Conservation (phyloP, 2,797 vertebrate genomes). For the Enteromius treurensis region DNA sequence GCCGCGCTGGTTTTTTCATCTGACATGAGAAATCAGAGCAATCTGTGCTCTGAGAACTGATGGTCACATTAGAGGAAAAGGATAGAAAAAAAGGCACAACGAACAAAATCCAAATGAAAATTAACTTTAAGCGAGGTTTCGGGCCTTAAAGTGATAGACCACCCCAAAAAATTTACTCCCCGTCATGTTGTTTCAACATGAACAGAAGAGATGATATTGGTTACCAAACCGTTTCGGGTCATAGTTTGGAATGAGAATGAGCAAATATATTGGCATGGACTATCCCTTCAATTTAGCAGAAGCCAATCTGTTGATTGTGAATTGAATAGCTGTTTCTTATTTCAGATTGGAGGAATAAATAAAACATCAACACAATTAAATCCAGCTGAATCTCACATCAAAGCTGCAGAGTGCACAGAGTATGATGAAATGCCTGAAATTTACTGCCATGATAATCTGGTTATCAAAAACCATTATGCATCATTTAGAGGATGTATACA, state of each 20-base stretch:
- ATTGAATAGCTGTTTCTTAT: conserved; percentile 1
- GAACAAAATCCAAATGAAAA: background rate
- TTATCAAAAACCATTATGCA: background rate
- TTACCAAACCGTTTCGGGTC: background rate
- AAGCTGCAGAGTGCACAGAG: background rate
- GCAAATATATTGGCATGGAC: background rate
- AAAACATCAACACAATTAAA: conserved; percentile 30
- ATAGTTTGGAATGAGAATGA: background rate
- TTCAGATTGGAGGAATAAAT: conserved; percentile 26
- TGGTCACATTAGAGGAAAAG: background rate
- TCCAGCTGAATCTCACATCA: conserved; percentile 25
- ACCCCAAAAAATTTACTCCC: background rate
- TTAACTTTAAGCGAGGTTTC: background rate
- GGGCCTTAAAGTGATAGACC: background rate
- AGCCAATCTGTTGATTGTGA: conserved; percentile 7
- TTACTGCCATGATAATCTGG: background rate
- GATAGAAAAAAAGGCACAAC: background rate
- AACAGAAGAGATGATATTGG: background rate
- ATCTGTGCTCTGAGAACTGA: conserved; percentile 1
- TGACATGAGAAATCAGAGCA: conserved; percentile 8
- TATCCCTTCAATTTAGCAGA: conserved; percentile 1
- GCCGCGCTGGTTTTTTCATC: conserved; percentile 16
- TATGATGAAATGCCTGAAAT: conserved; percentile 30
- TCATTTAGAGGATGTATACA: background rate
- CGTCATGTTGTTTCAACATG: background rate